A percentile compares a stretch with the other conserved stretches of the same genome.
Conservation (phyloP, 2,113 vertebrate genomes). For the Sebastes fasciatus region DNA sequence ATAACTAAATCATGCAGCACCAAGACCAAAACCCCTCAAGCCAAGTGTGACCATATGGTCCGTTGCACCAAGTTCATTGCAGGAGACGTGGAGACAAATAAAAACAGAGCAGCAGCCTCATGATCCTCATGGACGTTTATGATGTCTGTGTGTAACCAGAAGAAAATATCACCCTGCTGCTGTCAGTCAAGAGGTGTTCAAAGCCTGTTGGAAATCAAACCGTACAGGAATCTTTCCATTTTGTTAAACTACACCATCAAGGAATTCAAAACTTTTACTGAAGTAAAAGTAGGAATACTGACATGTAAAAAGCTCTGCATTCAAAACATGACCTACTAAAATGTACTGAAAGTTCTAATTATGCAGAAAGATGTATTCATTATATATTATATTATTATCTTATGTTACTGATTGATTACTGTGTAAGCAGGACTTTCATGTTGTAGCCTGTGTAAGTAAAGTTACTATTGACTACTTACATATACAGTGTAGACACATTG, state of each 20-base stretch:
- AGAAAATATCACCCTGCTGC: constrained; percentile 65
- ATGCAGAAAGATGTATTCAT: not conserved
- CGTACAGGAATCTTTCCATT: constrained; percentile 16
- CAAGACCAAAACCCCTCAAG: not conserved
- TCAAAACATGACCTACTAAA: not conserved
- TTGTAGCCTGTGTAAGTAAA: not conserved
- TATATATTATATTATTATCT: not conserved
- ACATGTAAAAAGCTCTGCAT: not conserved
- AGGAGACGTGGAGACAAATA: constrained; percentile 54
- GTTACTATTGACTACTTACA: not conserved
- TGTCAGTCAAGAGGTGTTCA: constrained; percentile 67
- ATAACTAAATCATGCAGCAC: not conserved
- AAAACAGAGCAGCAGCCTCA: constrained; percentile 1
- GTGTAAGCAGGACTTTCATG: not conserved
- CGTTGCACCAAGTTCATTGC: constrained; percentile 18
- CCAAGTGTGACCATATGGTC: not conserved
- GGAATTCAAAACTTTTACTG: not conserved
- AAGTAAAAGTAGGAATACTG: not conserved
- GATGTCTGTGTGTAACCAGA: constrained; percentile 53
- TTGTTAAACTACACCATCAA: not conserved
- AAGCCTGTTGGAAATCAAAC: constrained; percentile 20
- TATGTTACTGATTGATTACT: not conserved
- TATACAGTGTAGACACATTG: not conserved
- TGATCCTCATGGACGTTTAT: constrained; percentile 12
- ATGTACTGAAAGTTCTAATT: not conserved